Evolutionary conservation across 2,888 invertebrate species (phyloP), one percentile per base, ranked within the genome.

Genomic region (Eumerus sabulonum): DNA sequence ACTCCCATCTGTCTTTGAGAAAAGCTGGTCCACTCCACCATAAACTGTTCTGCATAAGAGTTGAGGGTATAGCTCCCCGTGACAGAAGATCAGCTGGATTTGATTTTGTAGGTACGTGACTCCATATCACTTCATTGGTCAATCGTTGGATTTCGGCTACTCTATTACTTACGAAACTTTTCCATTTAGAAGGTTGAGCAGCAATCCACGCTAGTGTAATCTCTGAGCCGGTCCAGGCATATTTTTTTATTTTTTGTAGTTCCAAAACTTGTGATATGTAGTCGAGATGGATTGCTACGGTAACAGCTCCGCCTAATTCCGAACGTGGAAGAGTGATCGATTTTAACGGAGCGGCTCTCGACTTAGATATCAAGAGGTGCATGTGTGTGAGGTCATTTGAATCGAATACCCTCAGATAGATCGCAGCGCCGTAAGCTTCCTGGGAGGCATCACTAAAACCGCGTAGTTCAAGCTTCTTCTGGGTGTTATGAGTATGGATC

Each of bases 121-220:
- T 35, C 45, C 12, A 53, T 9, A 44, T 18, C 12, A 16, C 16
- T 12, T 17, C 11, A 1, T 53, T 27, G 36, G 45, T 64, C 42
- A 64, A 17, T 36, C 36, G 17, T 18, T 54, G 45, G 1, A 64
- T 54, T 12, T 63, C 44, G 9, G 42, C 51, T 1, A 54, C 54
- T n/a, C n/a, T 36, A n/a, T 54, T 54, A 5, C 44, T 14, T 0
- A 54, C 18, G 13, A 19, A 53, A 0, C 14, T 64, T 13, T 18
- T 40, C 45, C 36, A 40, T 40, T 40, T 62, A 7, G 40, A n/a
- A 13, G 60, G 13, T 13, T 45, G 18, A 5, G 42, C 13, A 12
- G n/a, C 14, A 27, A 16, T 44, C 51, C 27, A 63, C 35, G 19
- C 5, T n/a, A 50, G 14, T 9, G 40, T 35, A n/a, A 50, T 60